Conservation (phyloP, 2,113 vertebrate species). For the Rhabdornis inornatus region DNA sequence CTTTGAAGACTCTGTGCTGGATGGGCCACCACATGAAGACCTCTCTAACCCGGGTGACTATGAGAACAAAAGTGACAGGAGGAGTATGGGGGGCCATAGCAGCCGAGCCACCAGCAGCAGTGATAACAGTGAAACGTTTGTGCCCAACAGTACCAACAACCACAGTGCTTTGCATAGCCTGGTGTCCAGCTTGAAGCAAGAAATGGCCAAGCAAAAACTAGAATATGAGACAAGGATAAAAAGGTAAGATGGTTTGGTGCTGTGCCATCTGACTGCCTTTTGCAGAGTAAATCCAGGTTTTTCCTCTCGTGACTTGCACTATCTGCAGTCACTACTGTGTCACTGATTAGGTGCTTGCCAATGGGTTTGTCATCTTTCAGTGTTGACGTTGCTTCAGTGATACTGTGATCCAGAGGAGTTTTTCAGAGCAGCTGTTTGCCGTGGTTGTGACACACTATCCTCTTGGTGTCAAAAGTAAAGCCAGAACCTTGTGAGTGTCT, state of each 20-base stretch:
- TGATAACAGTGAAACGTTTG: constrained; percentile 84
- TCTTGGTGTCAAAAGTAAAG: background rate
- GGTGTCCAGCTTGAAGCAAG: constrained; percentile 93
- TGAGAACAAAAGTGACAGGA: constrained; percentile 76
- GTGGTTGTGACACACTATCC: fast-evolving
- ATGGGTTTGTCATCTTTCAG: background rate
- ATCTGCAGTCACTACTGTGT: background rate
- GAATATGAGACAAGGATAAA: constrained; percentile 95
- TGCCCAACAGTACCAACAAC: constrained; percentile 73
- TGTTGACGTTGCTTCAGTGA: background rate
- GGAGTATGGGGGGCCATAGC: constrained; percentile 77
- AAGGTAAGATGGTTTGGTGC: constrained; percentile 72
- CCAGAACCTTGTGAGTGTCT: background rate
- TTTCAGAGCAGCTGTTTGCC: background rate
- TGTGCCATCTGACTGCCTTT: background rate
- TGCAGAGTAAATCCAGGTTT: background rate
- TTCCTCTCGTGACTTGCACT: fast-evolving
- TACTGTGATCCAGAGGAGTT: background rate
- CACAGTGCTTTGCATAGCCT: constrained; percentile 95
- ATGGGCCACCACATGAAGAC: constrained; percentile 75
- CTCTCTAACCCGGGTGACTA: constrained; percentile 71
- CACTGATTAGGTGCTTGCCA: background rate
- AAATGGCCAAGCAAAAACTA: constrained; percentile 93
- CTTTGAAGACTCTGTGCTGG: constrained; percentile 85
- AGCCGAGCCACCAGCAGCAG: constrained; percentile 88